These are phyloP conservation scores for Venusia cambrica DNA, from an alignment of 2,888 invertebrate species.

Conservation along the genomic window DNA sequence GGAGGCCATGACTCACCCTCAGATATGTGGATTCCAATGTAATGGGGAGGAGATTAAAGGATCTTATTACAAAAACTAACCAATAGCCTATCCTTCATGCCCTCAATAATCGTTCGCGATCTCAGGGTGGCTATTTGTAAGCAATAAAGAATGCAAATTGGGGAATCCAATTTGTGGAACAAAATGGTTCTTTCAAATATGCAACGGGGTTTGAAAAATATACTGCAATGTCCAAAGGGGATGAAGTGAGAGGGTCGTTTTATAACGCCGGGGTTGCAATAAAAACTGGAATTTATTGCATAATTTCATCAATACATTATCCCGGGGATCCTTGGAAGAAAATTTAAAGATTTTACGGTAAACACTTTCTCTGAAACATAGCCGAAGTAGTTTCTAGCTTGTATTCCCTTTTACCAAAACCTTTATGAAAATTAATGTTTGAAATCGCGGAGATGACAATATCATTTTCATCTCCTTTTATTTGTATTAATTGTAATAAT, in stretches of 20 bases:
- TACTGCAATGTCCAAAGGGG: constrained; percentile 42
- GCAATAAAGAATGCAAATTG: constrained; percentile 56
- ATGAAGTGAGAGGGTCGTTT: constrained; percentile 38
- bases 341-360: constrained; percentile 27
- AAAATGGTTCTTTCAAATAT: constrained; percentile 52
- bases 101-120: constrained; percentile 40
- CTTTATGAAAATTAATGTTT: no score
- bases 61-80: constrained; percentile 4
- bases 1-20: no score
- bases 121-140: constrained; percentile 45
- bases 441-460: no score
- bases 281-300: constrained; percentile 38
- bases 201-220: constrained; percentile 49
- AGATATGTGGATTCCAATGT: no score
- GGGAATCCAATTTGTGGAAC: constrained; percentile 53
- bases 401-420: no score
- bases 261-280: constrained; percentile 38
- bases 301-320: constrained; percentile 34
- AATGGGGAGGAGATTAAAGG: no score
- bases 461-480: no score
- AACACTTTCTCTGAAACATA: constrained; percentile 22
- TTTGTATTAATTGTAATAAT: no score
- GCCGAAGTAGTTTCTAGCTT: constrained; percentile 15
- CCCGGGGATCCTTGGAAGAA: constrained; percentile 25
- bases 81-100: constrained; percentile 25